Evolutionary conservation across 2,888 invertebrate genomes (phyloP).

Genomic region (Penaeus monodon): DNA sequence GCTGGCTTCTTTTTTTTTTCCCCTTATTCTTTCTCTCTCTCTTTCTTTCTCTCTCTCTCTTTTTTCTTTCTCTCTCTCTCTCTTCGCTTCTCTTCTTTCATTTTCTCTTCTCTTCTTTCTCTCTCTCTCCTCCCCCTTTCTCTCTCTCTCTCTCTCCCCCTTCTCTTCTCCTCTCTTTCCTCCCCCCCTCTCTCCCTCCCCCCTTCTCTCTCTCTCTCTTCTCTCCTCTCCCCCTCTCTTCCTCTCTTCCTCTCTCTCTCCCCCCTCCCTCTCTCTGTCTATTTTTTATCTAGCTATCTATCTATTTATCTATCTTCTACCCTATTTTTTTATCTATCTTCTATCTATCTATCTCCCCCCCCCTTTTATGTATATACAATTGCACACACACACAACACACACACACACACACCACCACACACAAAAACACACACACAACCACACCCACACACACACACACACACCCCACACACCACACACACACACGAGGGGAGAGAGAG

Average conservation of each 20-base stretch:
- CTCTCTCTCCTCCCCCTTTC: background rate
- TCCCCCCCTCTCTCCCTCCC: background rate
- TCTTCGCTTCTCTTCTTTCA: background rate
- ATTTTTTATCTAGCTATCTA: background rate
- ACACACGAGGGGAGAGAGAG: no score
- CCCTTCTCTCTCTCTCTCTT: background rate
- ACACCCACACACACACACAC: background rate
- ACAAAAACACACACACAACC: no score
- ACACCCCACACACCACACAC: no score
- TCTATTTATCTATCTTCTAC: background rate
- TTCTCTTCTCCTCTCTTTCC: background rate
- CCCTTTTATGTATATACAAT: no score
- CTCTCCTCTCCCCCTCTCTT: background rate
- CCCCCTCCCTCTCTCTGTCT: background rate
- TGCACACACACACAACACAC: no score
- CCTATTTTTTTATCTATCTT: background rate
- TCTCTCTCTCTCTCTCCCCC: background rate
- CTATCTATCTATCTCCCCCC: background rate
- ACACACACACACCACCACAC: no score
- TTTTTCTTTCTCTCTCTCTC: background rate
- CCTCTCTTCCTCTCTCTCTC: background rate
- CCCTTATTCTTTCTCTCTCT: no score
- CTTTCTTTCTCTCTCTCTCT: background rate
- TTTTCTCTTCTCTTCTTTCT: background rate
- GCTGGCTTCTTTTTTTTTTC: no score